Evolutionary conservation across 2,113 vertebrate species (phyloP).

Genomic region (Tachuris rubrigastra): DNA sequence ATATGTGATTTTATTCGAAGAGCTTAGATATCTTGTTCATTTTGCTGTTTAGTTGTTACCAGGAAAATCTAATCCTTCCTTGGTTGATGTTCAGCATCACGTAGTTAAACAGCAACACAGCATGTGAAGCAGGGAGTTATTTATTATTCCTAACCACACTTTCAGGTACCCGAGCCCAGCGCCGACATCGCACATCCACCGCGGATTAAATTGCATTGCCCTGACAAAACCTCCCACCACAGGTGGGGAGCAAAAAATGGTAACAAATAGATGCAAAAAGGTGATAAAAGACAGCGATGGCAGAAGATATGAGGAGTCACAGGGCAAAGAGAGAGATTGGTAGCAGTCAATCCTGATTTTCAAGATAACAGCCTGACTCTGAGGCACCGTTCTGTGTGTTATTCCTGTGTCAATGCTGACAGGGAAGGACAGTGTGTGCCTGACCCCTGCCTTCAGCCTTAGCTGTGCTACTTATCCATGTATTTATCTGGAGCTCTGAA

Average conservation of each 20-base stretch:
- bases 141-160: neutral
- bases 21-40: neutral
- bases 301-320: neutral
- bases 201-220: neutral
- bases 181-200: neutral
- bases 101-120: neutral
- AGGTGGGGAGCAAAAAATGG: neutral
- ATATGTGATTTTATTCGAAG: neutral
- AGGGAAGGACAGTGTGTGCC: neutral
- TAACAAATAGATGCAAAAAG: neutral
- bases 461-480: neutral
- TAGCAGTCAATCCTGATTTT: neutral
- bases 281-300: neutral
- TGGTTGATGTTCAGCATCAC: neutral
- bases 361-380: neutral
- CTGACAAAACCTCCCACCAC: neutral
- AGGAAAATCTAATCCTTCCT: neutral
- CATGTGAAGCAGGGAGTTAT: neutral
- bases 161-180: neutral
- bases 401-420: neutral
- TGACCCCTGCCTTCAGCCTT: neutral
- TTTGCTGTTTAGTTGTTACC: constrained; percentile 18
- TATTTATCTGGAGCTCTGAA: neutral
- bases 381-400: neutral
- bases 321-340: neutral